phyloP scores from a whole-genome alignment of 2,113 vertebrate genomes.

The Spermophilus dauricus region DNA sequence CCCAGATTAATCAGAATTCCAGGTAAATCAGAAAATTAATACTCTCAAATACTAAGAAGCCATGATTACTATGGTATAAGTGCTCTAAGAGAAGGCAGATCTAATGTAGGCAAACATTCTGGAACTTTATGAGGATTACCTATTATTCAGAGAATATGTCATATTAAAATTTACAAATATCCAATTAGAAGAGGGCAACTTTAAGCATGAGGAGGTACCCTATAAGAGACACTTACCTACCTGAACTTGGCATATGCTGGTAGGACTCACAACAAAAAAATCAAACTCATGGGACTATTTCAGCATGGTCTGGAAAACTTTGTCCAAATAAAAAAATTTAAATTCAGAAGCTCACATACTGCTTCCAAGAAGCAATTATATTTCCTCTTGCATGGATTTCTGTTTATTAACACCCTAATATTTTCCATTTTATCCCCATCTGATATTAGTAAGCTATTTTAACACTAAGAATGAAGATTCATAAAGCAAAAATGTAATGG shows the following conservation, averaged over 20 bases:
- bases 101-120: neutral
- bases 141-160: neutral
- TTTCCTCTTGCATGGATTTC: conserved; percentile 72
- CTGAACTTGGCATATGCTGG: neutral
- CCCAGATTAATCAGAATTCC: neutral
- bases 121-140: neutral
- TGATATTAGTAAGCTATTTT: conserved; percentile 83
- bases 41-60: neutral
- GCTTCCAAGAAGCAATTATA: conserved; percentile 72
- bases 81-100: conserved; percentile 5
- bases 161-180: neutral
- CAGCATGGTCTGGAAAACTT: neutral
- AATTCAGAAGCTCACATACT: conserved; percentile 44
- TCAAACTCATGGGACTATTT: neutral
- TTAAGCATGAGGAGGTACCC: neutral
- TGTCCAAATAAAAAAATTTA: neutral
- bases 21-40: neutral
- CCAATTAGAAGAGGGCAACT: conserved; percentile 28
- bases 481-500: conserved; percentile 55
- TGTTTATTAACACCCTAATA: conserved; percentile 72
- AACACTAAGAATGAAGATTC: conserved; percentile 81
- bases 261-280: neutral
- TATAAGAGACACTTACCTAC: neutral
- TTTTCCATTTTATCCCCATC: conserved; percentile 70
- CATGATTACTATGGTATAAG: neutral